phyloP scores from a whole-genome alignment of 2,113 vertebrate genomes.

The Propithecus coquereli region DNA sequence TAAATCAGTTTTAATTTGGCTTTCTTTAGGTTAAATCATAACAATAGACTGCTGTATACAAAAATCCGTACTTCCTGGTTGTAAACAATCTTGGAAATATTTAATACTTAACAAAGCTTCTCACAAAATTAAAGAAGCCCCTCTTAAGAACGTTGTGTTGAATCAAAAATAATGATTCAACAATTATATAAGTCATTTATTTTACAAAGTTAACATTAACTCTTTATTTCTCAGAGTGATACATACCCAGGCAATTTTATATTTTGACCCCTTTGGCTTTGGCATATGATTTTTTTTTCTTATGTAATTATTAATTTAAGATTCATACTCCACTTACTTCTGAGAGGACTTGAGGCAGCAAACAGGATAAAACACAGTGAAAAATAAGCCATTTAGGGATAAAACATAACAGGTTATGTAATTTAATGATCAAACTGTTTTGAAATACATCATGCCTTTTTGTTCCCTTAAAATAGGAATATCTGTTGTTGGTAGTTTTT shows the following conservation, averaged over 20 bases:
- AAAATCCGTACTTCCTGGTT: conserved; percentile 72
- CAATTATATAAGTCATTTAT: conserved; percentile 57
- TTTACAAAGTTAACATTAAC: conserved; percentile 77
- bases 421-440: conserved; percentile 69
- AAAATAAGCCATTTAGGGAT: conserved; percentile 64
- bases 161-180: conserved; percentile 77
- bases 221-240: conserved; percentile 70
- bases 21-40: conserved; percentile 84
- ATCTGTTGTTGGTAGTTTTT: conserved; percentile 25
- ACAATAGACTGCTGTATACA: conserved; percentile 74
- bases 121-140: conserved; percentile 69
- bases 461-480: conserved; percentile 57
- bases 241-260: conserved; percentile 70
- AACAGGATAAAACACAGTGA: conserved; percentile 47
- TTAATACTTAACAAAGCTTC: conserved; percentile 77
- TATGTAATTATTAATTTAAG: conserved; percentile 51
- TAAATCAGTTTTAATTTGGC: conserved; percentile 87
- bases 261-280: conserved; percentile 69
- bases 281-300: conserved; percentile 18
- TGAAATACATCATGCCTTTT: conserved; percentile 53
- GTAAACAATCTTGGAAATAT: conserved; percentile 75
- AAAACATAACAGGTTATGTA: conserved; percentile 61
- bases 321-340: conserved; percentile 47
- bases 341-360: conserved; percentile 28
- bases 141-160: conserved; percentile 52